phyloP scores from a whole-genome alignment of 2,113 vertebrate species.

The Danionella cerebrum region DNA sequence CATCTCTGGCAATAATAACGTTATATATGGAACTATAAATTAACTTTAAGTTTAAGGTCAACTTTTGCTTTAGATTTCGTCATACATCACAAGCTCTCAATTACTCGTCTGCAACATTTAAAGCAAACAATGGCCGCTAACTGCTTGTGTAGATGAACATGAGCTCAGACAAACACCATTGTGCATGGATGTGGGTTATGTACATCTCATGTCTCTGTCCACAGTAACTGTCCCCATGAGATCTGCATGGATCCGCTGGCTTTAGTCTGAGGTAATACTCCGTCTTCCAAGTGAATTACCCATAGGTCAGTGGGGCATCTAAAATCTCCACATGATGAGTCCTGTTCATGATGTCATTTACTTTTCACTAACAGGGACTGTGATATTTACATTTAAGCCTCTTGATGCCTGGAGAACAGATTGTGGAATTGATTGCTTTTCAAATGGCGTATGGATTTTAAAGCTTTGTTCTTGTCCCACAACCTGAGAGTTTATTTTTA shows the following conservation, averaged over 20 bases:
- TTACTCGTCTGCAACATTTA: too few species aligned
- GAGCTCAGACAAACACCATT: slow-evolving; percentile 23
- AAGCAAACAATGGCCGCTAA: neutral
- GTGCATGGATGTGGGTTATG: slow-evolving; percentile 7
- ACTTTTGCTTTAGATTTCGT: too few species aligned
- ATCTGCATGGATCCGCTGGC: slow-evolving; percentile 22
- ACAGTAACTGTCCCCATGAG: slow-evolving; percentile 27
- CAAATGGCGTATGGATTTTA: neutral
- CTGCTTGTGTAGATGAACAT: slow-evolving; percentile 5
- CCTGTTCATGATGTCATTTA: slow-evolving; percentile 32
- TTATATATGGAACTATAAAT: too few species aligned
- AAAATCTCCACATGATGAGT: neutral
- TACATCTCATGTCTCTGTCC: slow-evolving; percentile 3
- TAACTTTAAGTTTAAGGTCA: too few species aligned
- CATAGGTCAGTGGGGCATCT: slow-evolving; percentile 27
- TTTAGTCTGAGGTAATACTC: slow-evolving; percentile 42
- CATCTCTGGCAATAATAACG: too few species aligned
- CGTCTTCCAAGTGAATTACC: slow-evolving; percentile 31
- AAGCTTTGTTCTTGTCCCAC: neutral
- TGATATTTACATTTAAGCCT: slow-evolving; percentile 19
- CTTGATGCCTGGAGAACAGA: neutral
- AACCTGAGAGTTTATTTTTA: neutral
- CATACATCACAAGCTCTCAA: too few species aligned
- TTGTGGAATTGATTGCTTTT: neutral
- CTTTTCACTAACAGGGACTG: slow-evolving; percentile 16